Evolutionary conservation across 1,140 invertebrate genomes (phyloP).

Genomic region (Hycleus cichorii): DNA sequence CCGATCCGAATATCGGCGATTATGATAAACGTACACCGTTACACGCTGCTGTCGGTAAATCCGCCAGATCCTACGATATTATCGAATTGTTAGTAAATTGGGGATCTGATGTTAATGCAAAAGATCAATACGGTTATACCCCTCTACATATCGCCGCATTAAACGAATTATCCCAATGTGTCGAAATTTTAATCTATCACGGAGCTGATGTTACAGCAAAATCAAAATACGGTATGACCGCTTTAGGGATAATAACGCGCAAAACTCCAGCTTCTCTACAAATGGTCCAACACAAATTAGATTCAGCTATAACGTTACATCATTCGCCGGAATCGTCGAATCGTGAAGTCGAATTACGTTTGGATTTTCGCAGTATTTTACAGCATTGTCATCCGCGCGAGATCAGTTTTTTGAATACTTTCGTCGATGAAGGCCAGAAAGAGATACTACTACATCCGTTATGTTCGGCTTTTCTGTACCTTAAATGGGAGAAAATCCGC

Average conservation of each 20-base stretch:
- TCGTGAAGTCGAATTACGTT: conserved; percentile 69
- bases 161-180: conserved; percentile 75
- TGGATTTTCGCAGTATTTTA: conserved; percentile 70
- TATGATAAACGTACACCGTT: conserved; percentile 68
- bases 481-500: conserved; percentile 85
- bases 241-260: conserved; percentile 70
- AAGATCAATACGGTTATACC: conserved; percentile 83
- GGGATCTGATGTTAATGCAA: conserved; percentile 74
- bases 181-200: conserved; percentile 71
- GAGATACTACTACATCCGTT: conserved; percentile 74
- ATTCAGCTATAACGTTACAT: conserved; percentile 68
- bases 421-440: conserved; percentile 76
- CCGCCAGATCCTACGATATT: conserved; percentile 64
- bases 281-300: conserved; percentile 67
- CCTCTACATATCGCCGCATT: conserved; percentile 80
- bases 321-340: conserved; percentile 68
- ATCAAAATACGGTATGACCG: conserved; percentile 74
- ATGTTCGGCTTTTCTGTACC: conserved; percentile 72
- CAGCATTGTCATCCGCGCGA: conserved; percentile 72
- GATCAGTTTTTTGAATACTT: conserved; percentile 72
- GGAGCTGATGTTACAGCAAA: conserved; percentile 78
- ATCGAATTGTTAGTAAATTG: conserved; percentile 66
- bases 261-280: conserved; percentile 74
- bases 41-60: conserved; percentile 70
- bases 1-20: conserved; percentile 67